Conservation (phyloP, 2,888 invertebrate genomes). For the Meganola albula region DNA sequence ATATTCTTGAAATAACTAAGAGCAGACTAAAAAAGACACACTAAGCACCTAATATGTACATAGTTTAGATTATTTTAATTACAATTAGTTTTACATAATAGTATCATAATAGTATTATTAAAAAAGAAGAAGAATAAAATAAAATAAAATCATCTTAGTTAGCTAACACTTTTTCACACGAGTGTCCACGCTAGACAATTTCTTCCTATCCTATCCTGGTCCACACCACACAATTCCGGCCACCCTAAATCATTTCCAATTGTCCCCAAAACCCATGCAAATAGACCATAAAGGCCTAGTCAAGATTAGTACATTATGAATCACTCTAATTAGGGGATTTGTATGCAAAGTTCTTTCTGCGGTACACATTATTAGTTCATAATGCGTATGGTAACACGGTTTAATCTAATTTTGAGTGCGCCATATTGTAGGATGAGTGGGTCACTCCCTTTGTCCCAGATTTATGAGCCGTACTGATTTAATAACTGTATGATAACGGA, state of each 20-base stretch:
- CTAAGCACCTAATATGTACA: too few relatives aligned
- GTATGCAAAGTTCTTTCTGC: conserved; percentile 74
- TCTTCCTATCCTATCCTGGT: conserved; percentile 22
- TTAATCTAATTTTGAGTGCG: conserved; percentile 62
- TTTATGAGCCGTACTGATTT: conserved; percentile 69
- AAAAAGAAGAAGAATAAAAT: too few relatives aligned
- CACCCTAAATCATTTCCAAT: conserved; percentile 67
- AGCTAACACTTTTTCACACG: conserved; percentile 13
- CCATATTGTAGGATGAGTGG: conserved; percentile 51
- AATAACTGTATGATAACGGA: conserved; percentile 60
- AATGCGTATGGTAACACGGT: conserved; percentile 56
- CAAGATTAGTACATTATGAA: conserved; percentile 65
- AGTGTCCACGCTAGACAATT: conserved; percentile 17
- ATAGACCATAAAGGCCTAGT: conserved; percentile 55
- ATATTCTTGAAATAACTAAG: too few relatives aligned
- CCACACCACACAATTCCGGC: conserved; percentile 37
- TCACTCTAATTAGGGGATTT: conserved; percentile 74
- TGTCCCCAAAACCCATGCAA: conserved; percentile 61
- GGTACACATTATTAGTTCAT: conserved; percentile 71
- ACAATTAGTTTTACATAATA: too few relatives aligned
- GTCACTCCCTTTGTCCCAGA: conserved; percentile 70
- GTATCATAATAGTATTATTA: too few relatives aligned
- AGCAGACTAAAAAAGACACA: too few relatives aligned
- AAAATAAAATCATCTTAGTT: too few relatives aligned
- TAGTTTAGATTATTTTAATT: too few relatives aligned